phyloP scores from a whole-genome alignment of 2,888 invertebrate genomes.

The Oeneis ivallda region DNA sequence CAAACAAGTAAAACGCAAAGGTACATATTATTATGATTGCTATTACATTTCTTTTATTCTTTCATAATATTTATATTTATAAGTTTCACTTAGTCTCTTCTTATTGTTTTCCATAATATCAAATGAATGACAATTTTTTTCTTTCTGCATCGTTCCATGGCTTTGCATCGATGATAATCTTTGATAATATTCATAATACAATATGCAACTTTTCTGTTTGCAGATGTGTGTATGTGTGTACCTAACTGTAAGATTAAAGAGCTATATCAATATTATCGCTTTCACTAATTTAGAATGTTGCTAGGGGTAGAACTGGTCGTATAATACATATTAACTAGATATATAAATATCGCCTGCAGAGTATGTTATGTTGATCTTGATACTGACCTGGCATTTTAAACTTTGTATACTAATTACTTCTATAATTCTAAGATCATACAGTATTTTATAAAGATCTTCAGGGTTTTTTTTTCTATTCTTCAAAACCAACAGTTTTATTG shows the following conservation, averaged over 20 bases:
- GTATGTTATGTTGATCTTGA: neutral
- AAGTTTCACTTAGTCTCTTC: neutral
- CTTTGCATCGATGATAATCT: no score
- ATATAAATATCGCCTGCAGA: neutral
- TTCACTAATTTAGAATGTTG: neutral
- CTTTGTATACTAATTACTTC: no score
- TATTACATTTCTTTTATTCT: slow-evolving; percentile 51
- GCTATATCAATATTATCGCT: neutral
- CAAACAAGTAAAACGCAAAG: slow-evolving; percentile 52
- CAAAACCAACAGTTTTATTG: slow-evolving; percentile 20
- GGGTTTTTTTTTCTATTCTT: neutral
- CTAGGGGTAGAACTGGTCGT: neutral
- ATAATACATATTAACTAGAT: no score
- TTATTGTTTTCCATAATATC: neutral
- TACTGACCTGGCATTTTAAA: neutral
- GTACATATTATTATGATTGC: slow-evolving; percentile 48
- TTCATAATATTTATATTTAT: no score
- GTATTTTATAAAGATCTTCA: neutral
- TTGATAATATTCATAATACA: no score
- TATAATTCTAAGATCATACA: neutral
- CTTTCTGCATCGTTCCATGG: no score
- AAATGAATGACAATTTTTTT: neutral
- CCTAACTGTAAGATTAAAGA: no score
- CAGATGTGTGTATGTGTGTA: no score
- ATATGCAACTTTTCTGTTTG: no score